Base-by-base conservation (phyloP, 2,113 vertebrate species). In the Pterocles gutturalis region DNA sequence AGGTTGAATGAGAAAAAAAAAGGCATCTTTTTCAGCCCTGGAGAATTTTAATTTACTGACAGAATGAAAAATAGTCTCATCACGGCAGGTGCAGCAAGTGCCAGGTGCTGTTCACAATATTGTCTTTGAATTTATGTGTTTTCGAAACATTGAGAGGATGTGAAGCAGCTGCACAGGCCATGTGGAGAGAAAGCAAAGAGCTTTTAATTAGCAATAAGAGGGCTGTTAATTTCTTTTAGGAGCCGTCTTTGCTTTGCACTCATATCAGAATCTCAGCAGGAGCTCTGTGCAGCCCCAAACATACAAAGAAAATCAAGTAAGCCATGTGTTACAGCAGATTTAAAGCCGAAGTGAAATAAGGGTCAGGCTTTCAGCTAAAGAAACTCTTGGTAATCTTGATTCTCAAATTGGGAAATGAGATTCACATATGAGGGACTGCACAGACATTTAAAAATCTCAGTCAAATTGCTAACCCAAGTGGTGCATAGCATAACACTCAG, bases 131-230 rank as follows among this genome's bases (percentile, higher is more conserved):
- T 99, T 99, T 99, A 99, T 99, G 98, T 98, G 98, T 97, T 98
- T 98, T 97, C 26, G 98, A 98, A 98, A 93, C 98, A 96, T 84
- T 95, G 93, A 98, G 97, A 98, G 97, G 96, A 97, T 97, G 97
- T 98, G 96, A 98, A 98, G 97, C 99, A 99, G 98, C 98, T 99
- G 99, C 97, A 98, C 94, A 98, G 98, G 97, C 98, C 99, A 98
- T 98, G 98, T 98, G 98, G 98, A 98, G 94, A 98, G 98, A 99
- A 99, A 99, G 98, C 98, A 99, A 99, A 99, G 98, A 98, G 98
- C 98, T 99, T 99, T 99, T 99, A 99, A 99, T 99, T 99, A 99
- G 98, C 98, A 98, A 97, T 98, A 98, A 98, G 98, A 98, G 97
- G 92, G 98, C 93, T 98, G 98, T 99, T 99, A 99, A 99, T 99